Conservation (phyloP, 2,113 vertebrate genomes). For the Sturnira hondurensis region DNA sequence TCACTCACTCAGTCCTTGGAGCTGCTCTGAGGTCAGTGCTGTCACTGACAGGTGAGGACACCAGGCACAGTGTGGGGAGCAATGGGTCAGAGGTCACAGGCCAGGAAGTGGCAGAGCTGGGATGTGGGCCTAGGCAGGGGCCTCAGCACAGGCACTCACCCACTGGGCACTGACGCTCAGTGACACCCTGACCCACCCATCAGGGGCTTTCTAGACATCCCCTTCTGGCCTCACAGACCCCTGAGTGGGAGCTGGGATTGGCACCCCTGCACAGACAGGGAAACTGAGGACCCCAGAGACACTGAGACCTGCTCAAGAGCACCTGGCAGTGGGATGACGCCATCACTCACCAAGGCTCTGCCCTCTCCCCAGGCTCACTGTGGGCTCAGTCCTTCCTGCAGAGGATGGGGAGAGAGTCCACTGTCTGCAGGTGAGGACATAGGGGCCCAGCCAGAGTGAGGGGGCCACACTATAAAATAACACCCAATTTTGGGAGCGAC, state of each 20-base stretch:
- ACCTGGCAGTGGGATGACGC: no score
- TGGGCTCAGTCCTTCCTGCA: not conserved
- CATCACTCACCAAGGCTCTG: no score
- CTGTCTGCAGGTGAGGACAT: not conserved
- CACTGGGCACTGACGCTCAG: accelerated
- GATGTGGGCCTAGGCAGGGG: not conserved
- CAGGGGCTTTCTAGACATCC: not conserved
- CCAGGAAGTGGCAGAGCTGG: not conserved
- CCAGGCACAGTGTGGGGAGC: not conserved
- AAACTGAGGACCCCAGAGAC: not conserved
- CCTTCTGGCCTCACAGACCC: not conserved
- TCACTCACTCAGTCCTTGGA: no score
- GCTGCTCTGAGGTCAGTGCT: not conserved
- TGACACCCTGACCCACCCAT: no score
- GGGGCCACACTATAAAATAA: not conserved
- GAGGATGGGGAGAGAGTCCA: not conserved
- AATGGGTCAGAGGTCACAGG: not conserved
- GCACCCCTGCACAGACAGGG: not conserved
- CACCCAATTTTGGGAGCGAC: no score
- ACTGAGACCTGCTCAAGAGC: not conserved
- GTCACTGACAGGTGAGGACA: not conserved
- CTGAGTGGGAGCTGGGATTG: not conserved
- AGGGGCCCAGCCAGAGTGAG: not conserved
- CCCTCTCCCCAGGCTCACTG: not conserved
- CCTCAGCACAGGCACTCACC: accelerated